phyloP scores from a whole-genome alignment of 2,888 invertebrate species.

The Hololepta plana region DNA sequence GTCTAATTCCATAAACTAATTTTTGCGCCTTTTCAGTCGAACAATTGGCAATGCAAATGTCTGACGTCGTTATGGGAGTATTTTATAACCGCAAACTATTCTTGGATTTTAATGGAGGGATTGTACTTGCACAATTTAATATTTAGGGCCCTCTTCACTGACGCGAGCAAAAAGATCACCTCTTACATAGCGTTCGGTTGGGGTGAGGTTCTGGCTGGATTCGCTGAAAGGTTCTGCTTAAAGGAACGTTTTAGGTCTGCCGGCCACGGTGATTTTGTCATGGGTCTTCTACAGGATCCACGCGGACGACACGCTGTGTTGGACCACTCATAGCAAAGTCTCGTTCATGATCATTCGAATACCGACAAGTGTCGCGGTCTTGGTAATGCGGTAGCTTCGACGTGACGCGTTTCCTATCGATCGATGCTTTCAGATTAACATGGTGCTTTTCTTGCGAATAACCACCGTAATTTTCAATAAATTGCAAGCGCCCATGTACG shows the following conservation, averaged over 20 bases:
- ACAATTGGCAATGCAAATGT: no score
- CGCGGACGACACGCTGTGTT: constrained; percentile 37
- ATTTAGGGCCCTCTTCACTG: constrained; percentile 43
- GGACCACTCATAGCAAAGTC: constrained; percentile 33
- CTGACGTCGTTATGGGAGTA: constrained; percentile 31
- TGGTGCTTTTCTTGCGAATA: constrained; percentile 41
- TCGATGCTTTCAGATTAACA: constrained; percentile 34
- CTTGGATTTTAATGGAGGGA: constrained; percentile 52
- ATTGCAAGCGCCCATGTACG: constrained; percentile 37
- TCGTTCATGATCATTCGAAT: constrained; percentile 35
- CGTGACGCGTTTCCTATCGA: constrained; percentile 4
- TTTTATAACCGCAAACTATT: constrained; percentile 45
- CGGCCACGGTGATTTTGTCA: constrained; percentile 34
- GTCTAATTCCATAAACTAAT: no score
- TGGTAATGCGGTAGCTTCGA: constrained; percentile 27
- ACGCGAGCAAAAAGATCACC: constrained; percentile 35
- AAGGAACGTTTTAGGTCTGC: constrained; percentile 28
- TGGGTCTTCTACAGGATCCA: constrained; percentile 35
- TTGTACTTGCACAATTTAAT: constrained; percentile 50
- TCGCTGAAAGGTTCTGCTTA: neutral
- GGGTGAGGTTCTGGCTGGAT: constrained; percentile 30
- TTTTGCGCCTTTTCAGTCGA: no score
- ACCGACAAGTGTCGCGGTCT: constrained; percentile 37
- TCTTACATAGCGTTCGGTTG: constrained; percentile 46
- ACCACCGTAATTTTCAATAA: constrained; percentile 39